Percentiles rank a stretch among this genome's conserved stretches.
phyloP scores from a whole-genome alignment of 2,888 invertebrate species.

The Caenorhabditis virilis region DNA sequence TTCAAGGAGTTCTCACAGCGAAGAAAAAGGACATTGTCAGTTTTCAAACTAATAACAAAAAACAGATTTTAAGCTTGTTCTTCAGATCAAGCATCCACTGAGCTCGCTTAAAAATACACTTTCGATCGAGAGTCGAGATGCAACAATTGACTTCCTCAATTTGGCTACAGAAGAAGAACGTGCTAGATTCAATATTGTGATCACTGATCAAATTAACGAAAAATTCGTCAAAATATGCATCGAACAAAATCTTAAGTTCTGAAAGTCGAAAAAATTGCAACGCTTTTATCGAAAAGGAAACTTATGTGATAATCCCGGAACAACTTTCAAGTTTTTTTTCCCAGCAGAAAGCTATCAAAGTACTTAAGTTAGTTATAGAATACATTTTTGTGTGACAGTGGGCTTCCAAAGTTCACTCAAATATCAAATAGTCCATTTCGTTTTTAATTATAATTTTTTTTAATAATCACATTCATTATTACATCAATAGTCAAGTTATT shows the following conservation, averaged over 20 bases:
- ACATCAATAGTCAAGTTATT: no score
- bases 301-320: no score
- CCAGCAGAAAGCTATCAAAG: no score
- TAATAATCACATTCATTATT: no score
- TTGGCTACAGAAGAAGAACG: conserved; percentile 7
- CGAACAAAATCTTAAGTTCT: background rate
- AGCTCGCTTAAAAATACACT: conserved; percentile 5
- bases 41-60: background rate
- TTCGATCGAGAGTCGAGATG: conserved; percentile 6
- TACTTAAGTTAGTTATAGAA: no score
- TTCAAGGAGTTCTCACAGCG: conserved; percentile 43
- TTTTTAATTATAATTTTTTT: no score
- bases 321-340: no score
- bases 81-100: conserved; percentile 13
- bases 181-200: conserved; percentile 16
- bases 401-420: no score
- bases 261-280: no score
- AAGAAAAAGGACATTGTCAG: conserved; percentile 29
- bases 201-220: conserved; percentile 24
- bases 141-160: conserved; percentile 13
- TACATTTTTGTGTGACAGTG: no score
- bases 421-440: no score
- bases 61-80: background rate
- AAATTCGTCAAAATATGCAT: background rate
- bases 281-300: no score